These are phyloP conservation scores for Pammene aurita DNA, from an alignment of 2,888 invertebrate species.

Conservation along the genomic window DNA sequence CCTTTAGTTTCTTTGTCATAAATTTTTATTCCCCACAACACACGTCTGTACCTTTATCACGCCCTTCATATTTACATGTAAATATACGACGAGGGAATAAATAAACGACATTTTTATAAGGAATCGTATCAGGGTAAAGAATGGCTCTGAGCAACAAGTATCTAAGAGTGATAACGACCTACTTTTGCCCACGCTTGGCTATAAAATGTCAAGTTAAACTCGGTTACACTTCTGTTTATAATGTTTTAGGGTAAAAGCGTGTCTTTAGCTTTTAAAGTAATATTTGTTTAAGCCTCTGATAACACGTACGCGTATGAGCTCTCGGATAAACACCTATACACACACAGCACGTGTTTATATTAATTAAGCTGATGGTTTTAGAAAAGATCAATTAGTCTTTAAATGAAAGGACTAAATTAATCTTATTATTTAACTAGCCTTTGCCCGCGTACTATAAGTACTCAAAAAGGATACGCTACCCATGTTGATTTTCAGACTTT, in stretches of 20 bases:
- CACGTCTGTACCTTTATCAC: slow-evolving; percentile 32
- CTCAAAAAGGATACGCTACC: no score
- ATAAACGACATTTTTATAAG: slow-evolving; percentile 33
- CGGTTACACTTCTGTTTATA: slow-evolving; percentile 29
- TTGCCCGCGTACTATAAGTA: no score
- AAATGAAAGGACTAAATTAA: no score
- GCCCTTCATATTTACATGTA: slow-evolving; percentile 39
- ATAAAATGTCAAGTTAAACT: slow-evolving; percentile 48
- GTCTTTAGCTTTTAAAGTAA: slow-evolving; percentile 1
- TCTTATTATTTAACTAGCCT: no score
- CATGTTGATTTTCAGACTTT: no score
- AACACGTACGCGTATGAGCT: no score
- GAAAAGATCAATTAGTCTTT: no score
- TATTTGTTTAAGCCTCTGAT: neutral
- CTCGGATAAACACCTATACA: no score
- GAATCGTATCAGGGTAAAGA: slow-evolving; percentile 35
- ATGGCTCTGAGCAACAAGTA: slow-evolving; percentile 43
- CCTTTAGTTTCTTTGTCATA: slow-evolving; percentile 10
- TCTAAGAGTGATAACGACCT: slow-evolving; percentile 48
- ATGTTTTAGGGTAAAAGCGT: slow-evolving; percentile 19
- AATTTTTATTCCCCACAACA: slow-evolving; percentile 27
- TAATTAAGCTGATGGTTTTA: no score
- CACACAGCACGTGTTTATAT: no score
- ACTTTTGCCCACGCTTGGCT: slow-evolving; percentile 53
- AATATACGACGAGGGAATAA: slow-evolving; percentile 33